Evolutionary conservation across 2,888 invertebrate species (phyloP).

Genomic region (Cantharis lateralis): DNA sequence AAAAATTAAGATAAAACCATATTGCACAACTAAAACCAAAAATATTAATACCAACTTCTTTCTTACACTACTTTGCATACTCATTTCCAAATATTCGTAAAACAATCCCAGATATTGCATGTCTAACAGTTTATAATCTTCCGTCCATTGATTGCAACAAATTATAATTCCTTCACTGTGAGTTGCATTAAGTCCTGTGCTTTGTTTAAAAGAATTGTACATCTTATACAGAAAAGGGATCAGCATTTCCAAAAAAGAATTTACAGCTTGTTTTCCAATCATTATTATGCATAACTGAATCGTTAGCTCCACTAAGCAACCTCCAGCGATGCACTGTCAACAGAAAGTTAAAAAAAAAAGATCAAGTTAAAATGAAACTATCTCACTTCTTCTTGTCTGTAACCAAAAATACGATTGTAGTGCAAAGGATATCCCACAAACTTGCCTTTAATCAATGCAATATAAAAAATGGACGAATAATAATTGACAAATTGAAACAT

Average conservation of each 20-base stretch:
- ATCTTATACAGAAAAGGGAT: slow-evolving; percentile 66
- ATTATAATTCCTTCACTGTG: slow-evolving; percentile 54
- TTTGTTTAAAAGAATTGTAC: slow-evolving; percentile 58
- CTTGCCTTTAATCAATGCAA: slow-evolving; percentile 77
- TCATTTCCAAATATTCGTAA: slow-evolving; percentile 86
- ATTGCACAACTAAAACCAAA: slow-evolving; percentile 72
- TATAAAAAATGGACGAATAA: slow-evolving; percentile 87
- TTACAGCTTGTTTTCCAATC: slow-evolving; percentile 84
- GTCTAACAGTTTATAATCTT: slow-evolving; percentile 71
- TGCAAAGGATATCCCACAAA: slow-evolving; percentile 79
- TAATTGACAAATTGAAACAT: slow-evolving; percentile 88
- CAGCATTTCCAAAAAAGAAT: slow-evolving; percentile 76
- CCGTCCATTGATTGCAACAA: slow-evolving; percentile 72
- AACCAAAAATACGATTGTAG: slow-evolving; percentile 74
- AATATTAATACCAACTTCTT: neutral
- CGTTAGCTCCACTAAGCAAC: slow-evolving; percentile 83
- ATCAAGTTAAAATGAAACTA: neutral
- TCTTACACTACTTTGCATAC: slow-evolving; percentile 53
- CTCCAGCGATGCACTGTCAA: slow-evolving; percentile 77
- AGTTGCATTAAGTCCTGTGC: slow-evolving; percentile 56
- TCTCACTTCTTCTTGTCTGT: slow-evolving; percentile 68
- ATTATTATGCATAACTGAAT: slow-evolving; percentile 85
- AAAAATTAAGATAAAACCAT: slow-evolving; percentile 84
- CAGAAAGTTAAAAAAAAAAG: neutral
- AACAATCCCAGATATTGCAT: slow-evolving; percentile 72